phyloP scores from a whole-genome alignment of 2,888 invertebrate species.

The Holacanthella duospinosa region DNA sequence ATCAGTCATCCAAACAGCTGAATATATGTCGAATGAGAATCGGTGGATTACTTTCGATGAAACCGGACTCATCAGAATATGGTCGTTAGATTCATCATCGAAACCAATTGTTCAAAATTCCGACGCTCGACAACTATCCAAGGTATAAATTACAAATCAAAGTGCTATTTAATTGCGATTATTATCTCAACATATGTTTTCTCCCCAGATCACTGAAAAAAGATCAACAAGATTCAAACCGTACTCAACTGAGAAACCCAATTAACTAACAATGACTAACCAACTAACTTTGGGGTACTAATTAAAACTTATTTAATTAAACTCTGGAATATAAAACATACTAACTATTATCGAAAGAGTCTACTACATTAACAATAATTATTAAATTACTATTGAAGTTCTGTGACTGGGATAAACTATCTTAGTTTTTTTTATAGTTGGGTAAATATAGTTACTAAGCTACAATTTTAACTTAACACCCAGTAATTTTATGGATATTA shows the following conservation, averaged over 20 bases:
- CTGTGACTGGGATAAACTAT: no score
- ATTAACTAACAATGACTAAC: not conserved
- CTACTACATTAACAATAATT: no score
- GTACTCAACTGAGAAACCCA: not conserved
- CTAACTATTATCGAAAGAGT: not conserved
- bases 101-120: no score
- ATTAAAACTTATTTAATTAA: not conserved
- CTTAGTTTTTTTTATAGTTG: not conserved
- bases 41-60: conserved; percentile 32
- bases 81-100: conserved; percentile 10
- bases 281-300: not conserved
- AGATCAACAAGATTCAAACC: not conserved
- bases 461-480: not conserved
- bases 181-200: not conserved
- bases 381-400: no score
- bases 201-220: not conserved
- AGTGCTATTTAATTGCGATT: not conserved
- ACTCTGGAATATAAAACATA: not conserved
- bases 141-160: not conserved
- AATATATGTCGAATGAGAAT: conserved; percentile 8
- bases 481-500: no score
- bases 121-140: no score
- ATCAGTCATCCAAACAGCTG: not conserved
- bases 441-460: not conserved
- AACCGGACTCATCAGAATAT: conserved; percentile 20